Evolutionary conservation across 2,113 vertebrate species (phyloP).

Genomic region (Tympanuchus pallidicinctus): DNA sequence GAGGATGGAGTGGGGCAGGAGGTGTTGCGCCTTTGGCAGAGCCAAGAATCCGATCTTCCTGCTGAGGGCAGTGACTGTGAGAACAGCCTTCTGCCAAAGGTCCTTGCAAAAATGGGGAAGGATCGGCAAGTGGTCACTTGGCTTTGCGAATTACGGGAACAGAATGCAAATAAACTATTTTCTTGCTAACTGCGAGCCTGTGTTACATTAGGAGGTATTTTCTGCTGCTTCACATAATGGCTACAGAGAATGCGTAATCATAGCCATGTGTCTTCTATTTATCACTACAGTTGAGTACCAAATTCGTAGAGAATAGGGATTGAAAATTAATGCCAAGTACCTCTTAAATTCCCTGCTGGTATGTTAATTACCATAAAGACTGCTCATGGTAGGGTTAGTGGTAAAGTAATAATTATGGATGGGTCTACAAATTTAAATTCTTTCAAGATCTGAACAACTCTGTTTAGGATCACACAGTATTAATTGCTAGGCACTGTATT

Average conservation of each 20-base stretch:
- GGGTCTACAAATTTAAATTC: slow-evolving; percentile 43
- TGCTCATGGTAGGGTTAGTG: slow-evolving; percentile 58
- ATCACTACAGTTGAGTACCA: slow-evolving; percentile 45
- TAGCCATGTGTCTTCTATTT: slow-evolving; percentile 57
- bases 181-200: neutral
- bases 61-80: slow-evolving; percentile 51
- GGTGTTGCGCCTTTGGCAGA: neutral
- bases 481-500: neutral
- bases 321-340: slow-evolving; percentile 65
- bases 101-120: neutral
- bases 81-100: slow-evolving; percentile 36
- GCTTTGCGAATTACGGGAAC: neutral
- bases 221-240: neutral
- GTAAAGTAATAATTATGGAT: slow-evolving; percentile 65
- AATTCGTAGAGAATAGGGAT: slow-evolving; percentile 42
- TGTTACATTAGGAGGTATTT: neutral
- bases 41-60: slow-evolving; percentile 35
- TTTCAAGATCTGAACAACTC: slow-evolving; percentile 47
- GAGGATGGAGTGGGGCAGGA: neutral
- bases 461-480: neutral
- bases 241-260: neutral
- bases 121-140: neutral
- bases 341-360: slow-evolving; percentile 65
- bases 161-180: neutral
- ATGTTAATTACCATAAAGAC: slow-evolving; percentile 63